Evolutionary conservation across 2,113 vertebrate species (phyloP).

Genomic region (Thryonomys swinderianus): DNA sequence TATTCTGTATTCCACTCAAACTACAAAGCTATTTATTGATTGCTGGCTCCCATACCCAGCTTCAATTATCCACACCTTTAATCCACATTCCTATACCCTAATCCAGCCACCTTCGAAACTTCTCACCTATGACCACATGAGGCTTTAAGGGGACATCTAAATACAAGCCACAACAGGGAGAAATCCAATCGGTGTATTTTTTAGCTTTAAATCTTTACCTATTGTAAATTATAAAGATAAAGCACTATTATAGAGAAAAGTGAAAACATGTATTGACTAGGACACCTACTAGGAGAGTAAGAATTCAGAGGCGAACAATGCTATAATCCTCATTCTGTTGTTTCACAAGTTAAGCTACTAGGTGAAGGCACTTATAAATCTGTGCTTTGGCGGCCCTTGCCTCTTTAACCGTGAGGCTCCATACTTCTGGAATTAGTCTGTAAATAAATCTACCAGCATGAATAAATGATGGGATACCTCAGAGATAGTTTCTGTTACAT

Average conservation of each 20-base stretch:
- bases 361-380: neutral
- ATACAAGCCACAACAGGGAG: neutral
- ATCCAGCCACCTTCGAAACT: neutral
- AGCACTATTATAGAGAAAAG: neutral
- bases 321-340: neutral
- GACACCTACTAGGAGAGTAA: neutral
- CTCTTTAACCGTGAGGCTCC: neutral
- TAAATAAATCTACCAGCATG: neutral
- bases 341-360: neutral
- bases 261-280: neutral
- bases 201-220: constrained; percentile 49
- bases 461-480: neutral
- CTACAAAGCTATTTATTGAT: neutral
- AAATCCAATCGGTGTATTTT: neutral
- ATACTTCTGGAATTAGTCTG: neutral
- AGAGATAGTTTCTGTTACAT: neutral
- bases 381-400: neutral
- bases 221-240: constrained; percentile 18
- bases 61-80: neutral
- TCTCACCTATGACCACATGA: neutral
- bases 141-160: neutral
- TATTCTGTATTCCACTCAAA: neutral
- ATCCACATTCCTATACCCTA: neutral
- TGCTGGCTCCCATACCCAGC: neutral
- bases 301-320: neutral